Evolutionary conservation across 1,140 invertebrate species (phyloP), one percentile per base, ranked within the genome.

Genomic region (Colletes latitarsis): DNA sequence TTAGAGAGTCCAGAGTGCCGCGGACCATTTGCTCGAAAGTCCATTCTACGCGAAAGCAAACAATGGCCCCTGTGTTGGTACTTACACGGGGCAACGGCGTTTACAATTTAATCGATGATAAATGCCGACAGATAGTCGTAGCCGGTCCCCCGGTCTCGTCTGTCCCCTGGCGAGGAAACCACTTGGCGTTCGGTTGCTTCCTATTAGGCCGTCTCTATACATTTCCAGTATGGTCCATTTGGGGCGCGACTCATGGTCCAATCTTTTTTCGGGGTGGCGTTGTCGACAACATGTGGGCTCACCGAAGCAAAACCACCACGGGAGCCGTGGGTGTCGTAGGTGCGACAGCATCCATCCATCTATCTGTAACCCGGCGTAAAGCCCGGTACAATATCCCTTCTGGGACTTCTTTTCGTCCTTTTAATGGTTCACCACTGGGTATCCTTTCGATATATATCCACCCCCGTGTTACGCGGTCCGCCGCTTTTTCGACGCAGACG

Each of bases 31-130:
- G 57, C 60, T 39, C 66, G 67, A 71, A 84, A 84, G 60, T 75
- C 66, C 55, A 69, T 77, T 62, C 21, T 63, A 43, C 39, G 41
- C 52, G n/a, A 39, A 64, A 17, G 43, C 2, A 6, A 57, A 17
- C 66, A 64, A 14, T 43, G 53, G 19, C 43, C 30, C 73, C 67
- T 67, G 57, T 77, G 67, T 30, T 30, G 30, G 30, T 57, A 60
- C 8, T 49, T 49, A 49, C 67, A 76, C 80, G 80, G 30, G 82
- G 63, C 77, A 83, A 73, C 78, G 77, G 82, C 82, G 86, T 85
- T 86, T 87, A 84, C 81, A 68, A 86, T 87, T 89, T 92, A 92
- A 92, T 93, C 90, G 91, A 92, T 93, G 90, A 92, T 91, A 93
- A 93, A 93, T 92, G 88, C 91, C 88, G 84, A 82, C 85, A 83